Conservation (phyloP, 2,888 invertebrate species). For the Encarsia formosa region DNA sequence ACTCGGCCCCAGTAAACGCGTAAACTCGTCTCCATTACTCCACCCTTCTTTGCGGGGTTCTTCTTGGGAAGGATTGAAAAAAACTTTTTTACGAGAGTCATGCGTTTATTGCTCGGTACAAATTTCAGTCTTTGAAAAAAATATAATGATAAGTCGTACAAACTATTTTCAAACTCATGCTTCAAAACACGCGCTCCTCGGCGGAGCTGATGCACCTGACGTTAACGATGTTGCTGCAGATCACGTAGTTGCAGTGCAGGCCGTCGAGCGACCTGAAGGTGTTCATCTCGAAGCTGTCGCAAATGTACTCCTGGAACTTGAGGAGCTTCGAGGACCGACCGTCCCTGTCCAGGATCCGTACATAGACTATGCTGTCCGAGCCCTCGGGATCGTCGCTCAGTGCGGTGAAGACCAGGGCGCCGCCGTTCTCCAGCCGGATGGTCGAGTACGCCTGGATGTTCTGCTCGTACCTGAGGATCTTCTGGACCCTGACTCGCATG, state of each 20-base stretch:
- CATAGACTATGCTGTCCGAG: conserved; percentile 4
- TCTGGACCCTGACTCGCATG: neutral
- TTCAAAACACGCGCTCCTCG: conserved; percentile 10
- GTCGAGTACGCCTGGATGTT: conserved; percentile 13
- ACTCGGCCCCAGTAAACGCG: conserved; percentile 18
- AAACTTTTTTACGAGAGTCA: too few species aligned
- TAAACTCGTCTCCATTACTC: too few species aligned
- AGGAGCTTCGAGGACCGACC: neutral
- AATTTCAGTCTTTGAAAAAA: too few species aligned
- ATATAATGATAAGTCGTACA: too few species aligned
- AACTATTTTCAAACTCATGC: neutral
- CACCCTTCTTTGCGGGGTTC: too few species aligned
- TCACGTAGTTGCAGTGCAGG: conserved; percentile 4
- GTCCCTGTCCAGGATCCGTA: neutral
- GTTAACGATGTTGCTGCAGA: conserved; percentile 10
- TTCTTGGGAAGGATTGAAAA: too few species aligned
- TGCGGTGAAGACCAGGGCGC: conserved; percentile 10
- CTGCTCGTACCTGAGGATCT: conserved; percentile 5
- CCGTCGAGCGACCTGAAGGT: neutral
- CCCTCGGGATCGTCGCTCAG: conserved; percentile 7
- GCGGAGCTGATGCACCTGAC: conserved; percentile 15
- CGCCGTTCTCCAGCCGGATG: conserved; percentile 4
- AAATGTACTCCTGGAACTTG: conserved; percentile 10
- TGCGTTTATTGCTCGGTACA: too few species aligned
- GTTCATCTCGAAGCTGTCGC: conserved; percentile 13